These are phyloP conservation scores for Apis cerana DNA, from an alignment of 1,140 invertebrate species.

Conservation along the genomic window DNA sequence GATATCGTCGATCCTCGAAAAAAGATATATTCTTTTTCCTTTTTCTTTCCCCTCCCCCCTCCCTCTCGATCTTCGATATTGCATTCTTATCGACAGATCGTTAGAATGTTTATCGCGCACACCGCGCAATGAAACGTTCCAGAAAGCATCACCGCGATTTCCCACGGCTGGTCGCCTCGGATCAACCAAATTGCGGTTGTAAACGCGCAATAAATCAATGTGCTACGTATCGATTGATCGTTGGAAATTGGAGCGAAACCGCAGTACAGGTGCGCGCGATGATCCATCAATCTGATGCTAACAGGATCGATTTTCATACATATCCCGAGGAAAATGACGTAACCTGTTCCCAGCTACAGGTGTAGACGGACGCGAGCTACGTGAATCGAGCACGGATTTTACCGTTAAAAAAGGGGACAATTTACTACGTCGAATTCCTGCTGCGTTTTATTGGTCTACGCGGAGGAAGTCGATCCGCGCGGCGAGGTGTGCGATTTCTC, in stretches of 20 bases:
- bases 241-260: slow-evolving; percentile 48
- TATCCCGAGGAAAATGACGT: slow-evolving; percentile 17
- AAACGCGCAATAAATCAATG: slow-evolving; percentile 44
- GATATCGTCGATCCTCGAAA: too few species aligned
- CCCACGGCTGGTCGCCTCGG: slow-evolving; percentile 34
- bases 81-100: background rate
- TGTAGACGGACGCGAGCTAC: background rate
- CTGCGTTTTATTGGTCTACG: background rate
- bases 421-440: slow-evolving; percentile 9
- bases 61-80: too few species aligned
- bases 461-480: background rate
- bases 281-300: slow-evolving; percentile 14
- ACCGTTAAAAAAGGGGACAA: slow-evolving; percentile 5
- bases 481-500: background rate
- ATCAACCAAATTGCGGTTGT: slow-evolving; percentile 34
- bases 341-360: background rate
- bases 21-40: too few species aligned
- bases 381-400: background rate
- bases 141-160: slow-evolving; percentile 31
- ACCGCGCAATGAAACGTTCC: slow-evolving; percentile 18
- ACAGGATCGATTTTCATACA: slow-evolving; percentile 20
- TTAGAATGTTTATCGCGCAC: background rate
- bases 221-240: slow-evolving; percentile 35
- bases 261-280: slow-evolving; percentile 37
- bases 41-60: too few species aligned